Evolutionary conservation across 2,888 invertebrate genomes (phyloP).

Genomic region (Lamellibrachia columna): DNA sequence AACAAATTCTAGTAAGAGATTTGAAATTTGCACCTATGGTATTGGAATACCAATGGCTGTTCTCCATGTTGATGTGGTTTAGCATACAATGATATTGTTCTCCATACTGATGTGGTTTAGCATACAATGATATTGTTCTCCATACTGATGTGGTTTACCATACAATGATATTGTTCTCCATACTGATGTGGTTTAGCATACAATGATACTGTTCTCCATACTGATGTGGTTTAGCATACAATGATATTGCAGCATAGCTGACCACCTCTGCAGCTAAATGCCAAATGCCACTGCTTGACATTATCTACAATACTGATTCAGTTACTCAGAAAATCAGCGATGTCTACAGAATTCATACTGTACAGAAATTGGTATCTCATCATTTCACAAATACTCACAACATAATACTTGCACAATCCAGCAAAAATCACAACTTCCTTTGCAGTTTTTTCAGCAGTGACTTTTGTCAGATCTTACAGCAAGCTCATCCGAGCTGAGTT

Average conservation of each 20-base stretch:
- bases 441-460: not conserved
- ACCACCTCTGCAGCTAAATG: too few relatives aligned
- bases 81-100: too few relatives aligned
- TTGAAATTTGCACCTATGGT: not conserved
- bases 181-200: too few relatives aligned
- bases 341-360: not conserved
- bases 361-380: not conserved
- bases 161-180: too few relatives aligned
- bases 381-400: not conserved
- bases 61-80: too few relatives aligned
- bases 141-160: too few relatives aligned
- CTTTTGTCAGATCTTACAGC: not conserved
- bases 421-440: not conserved
- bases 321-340: too few relatives aligned
- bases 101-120: too few relatives aligned
- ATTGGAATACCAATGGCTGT: not conserved
- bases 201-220: too few relatives aligned
- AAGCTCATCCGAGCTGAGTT: not conserved
- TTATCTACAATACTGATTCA: not conserved
- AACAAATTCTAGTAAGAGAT: not conserved
- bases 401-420: not conserved
- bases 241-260: too few relatives aligned
- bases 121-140: too few relatives aligned
- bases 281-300: not conserved
- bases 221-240: too few relatives aligned